A percentile compares a stretch with the other conserved stretches of the same genome.
These are phyloP conservation scores for Catharus minimus DNA, from an alignment of 2,113 vertebrate species.

Conservation along the genomic window DNA sequence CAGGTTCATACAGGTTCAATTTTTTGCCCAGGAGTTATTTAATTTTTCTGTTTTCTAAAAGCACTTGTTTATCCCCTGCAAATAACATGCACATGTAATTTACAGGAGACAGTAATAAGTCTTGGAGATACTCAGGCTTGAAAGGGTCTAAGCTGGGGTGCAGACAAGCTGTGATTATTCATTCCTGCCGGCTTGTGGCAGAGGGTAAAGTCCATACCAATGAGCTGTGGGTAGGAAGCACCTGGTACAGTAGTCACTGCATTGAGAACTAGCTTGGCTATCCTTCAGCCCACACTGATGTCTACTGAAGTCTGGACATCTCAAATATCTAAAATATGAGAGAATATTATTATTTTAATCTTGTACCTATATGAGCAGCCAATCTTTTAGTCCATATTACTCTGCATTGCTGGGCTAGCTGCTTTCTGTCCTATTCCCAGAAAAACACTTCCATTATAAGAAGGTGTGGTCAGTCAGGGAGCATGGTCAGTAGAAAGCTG, in stretches of 20 bases:
- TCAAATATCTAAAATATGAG: background rate
- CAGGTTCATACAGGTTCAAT: background rate
- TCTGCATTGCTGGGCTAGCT: background rate
- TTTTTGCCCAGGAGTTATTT: background rate
- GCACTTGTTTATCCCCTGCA: accelerated
- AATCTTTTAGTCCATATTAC: background rate
- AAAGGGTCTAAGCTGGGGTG: background rate
- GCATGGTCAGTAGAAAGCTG: background rate
- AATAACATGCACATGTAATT: background rate
- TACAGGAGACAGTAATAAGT: background rate
- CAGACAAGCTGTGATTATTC: background rate
- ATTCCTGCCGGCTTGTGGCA: background rate
- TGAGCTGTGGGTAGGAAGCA: accelerated
- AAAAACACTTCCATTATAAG: background rate
- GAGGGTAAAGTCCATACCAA: background rate
- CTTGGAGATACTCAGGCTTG: background rate
- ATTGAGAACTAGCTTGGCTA: background rate
- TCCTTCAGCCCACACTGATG: background rate
- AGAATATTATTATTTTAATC: background rate
- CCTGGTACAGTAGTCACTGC: background rate
- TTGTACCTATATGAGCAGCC: background rate
- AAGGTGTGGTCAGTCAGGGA: background rate
- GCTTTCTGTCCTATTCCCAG: background rate
- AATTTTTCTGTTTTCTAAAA: background rate
- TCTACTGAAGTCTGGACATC: background rate